These are phyloP conservation scores for Hippocampus kuda DNA, from an alignment of 2,797 vertebrate species.

Conservation along the genomic window DNA sequence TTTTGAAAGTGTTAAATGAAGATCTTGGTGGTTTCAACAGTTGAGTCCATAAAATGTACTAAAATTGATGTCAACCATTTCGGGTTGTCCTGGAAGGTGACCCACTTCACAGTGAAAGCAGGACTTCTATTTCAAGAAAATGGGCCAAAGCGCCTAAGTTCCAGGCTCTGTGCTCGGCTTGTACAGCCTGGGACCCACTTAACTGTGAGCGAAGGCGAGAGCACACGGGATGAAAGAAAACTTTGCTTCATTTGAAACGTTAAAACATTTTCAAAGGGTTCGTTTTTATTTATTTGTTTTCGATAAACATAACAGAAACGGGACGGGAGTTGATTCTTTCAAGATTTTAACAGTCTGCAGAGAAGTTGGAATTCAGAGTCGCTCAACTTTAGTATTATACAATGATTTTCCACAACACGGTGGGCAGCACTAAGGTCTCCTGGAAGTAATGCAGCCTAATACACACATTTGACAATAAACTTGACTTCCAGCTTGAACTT, in stretches of 20 bases:
- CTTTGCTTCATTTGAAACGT: neutral
- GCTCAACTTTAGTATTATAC: too few species aligned
- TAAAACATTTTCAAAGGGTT: neutral
- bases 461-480: too few species aligned
- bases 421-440: too few species aligned
- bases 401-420: too few species aligned
- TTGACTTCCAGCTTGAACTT: too few species aligned
- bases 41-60: neutral
- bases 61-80: conserved; percentile 29
- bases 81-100: conserved; percentile 50
- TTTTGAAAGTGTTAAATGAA: neutral
- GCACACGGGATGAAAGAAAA: conserved; percentile 10
- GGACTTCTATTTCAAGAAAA: conserved; percentile 69
- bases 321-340: too few species aligned
- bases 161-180: conserved; percentile 43
- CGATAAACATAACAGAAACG: too few species aligned
- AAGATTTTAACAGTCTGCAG: too few species aligned
- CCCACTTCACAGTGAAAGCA: conserved; percentile 59
- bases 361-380: too few species aligned
- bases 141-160: conserved; percentile 52
- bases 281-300: neutral
- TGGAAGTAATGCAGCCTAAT: too few species aligned
- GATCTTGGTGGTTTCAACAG: neutral
- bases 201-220: conserved; percentile 41
- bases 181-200: conserved; percentile 65